These are phyloP conservation scores for Yasuhikotakia modesta DNA, from an alignment of 2,797 vertebrate genomes.

Conservation along the genomic window DNA sequence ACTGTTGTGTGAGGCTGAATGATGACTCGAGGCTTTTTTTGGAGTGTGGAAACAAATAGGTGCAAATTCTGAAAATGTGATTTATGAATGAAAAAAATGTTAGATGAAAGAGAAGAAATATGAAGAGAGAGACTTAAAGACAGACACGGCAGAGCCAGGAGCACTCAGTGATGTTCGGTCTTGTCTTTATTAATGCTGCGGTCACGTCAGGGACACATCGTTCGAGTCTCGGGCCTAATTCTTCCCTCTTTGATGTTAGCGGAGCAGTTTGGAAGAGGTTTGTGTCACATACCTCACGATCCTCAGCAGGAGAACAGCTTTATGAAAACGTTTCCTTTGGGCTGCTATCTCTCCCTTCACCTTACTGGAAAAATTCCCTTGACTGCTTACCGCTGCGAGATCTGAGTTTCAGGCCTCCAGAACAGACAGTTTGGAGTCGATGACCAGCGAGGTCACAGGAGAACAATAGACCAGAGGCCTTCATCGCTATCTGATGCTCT, in stretches of 20 bases:
- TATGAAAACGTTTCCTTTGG: slow-evolving; percentile 22
- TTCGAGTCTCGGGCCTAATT: slow-evolving; percentile 48
- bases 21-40: not conserved
- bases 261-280: slow-evolving; percentile 55
- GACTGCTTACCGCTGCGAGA: not conserved
- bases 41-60: not conserved
- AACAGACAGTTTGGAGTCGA: slow-evolving; percentile 56
- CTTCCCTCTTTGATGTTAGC: slow-evolving; percentile 59
- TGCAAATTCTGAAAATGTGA: not conserved
- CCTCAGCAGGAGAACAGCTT: slow-evolving; percentile 14
- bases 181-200: slow-evolving; percentile 41
- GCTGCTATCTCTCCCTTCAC: not conserved
- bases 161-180: slow-evolving; percentile 54
- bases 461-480: slow-evolving; percentile 48
- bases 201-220: slow-evolving; percentile 52
- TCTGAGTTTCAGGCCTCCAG: slow-evolving; percentile 19
- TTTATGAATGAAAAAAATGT: not conserved
- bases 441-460: slow-evolving; percentile 48
- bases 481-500: slow-evolving; percentile 23
- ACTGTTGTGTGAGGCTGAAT: too few relatives aligned
- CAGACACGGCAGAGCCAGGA: slow-evolving; percentile 21
- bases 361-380: slow-evolving; percentile 20
- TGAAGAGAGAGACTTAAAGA: not conserved
- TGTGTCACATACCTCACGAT: slow-evolving; percentile 58
- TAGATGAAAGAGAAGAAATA: slow-evolving; percentile 2